Conservation (phyloP, 1,140 invertebrate species). For the Eubasilissa regina region DNA sequence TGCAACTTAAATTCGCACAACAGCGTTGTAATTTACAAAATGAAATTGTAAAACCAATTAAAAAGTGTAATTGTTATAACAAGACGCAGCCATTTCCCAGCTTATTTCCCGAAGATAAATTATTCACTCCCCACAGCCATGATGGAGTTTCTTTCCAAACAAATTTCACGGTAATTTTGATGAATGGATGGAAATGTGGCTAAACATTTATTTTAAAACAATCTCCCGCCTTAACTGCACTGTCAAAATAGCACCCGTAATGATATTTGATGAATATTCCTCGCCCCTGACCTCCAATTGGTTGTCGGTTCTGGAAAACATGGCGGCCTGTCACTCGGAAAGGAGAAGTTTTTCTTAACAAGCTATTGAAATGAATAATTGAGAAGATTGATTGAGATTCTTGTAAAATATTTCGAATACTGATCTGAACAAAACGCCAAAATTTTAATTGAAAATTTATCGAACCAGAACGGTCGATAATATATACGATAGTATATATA, state of each 20-base stretch:
- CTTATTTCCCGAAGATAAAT: conserved; percentile 49
- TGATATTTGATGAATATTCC: conserved; percentile 42
- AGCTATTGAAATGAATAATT: conserved; percentile 19
- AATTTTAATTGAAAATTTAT: no score
- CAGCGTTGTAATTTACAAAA: neutral
- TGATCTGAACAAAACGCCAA: no score
- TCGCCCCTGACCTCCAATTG: conserved; percentile 27
- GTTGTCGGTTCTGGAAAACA: conserved; percentile 16
- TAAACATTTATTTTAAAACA: conserved; percentile 33
- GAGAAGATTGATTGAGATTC: conserved; percentile 22
- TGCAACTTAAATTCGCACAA: neutral
- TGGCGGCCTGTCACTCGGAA: conserved; percentile 19
- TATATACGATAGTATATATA: no score
- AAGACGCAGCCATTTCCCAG: conserved; percentile 24
- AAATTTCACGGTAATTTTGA: conserved; percentile 54
- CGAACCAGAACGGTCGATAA: no score
- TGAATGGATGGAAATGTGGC: conserved; percentile 40
- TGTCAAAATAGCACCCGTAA: conserved; percentile 26
- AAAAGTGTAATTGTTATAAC: conserved; percentile 42
- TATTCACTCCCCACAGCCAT: conserved; percentile 28
- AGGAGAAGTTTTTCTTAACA: conserved; percentile 14
- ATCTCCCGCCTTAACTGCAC: conserved; percentile 37
- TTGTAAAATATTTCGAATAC: neutral
- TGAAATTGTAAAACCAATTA: conserved; percentile 22
- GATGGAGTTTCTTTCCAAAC: conserved; percentile 40